phyloP scores from a whole-genome alignment of 1,140 invertebrate genomes.

The Aphaenogaster ashmeadi region DNA sequence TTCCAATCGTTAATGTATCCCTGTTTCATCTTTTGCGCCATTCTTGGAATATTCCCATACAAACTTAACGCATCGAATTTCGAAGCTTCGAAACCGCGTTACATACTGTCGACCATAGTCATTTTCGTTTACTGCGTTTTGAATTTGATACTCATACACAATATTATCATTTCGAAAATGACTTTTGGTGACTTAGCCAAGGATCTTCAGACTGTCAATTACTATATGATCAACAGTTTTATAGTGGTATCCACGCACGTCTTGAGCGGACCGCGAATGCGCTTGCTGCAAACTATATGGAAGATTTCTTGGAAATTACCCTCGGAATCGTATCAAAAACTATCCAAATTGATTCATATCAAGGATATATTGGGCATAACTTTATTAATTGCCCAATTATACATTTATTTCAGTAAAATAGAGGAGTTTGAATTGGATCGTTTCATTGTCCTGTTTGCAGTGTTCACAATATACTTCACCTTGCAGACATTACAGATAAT shows the following conservation, averaged over 20 bases:
- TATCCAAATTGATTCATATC: conserved; percentile 7
- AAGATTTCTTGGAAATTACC: neutral
- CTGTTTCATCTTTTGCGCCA: neutral
- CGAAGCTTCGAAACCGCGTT: neutral
- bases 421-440: neutral
- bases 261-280: too few relatives aligned
- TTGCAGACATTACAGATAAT: conserved; percentile 75
- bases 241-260: too few relatives aligned
- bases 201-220: too few relatives aligned
- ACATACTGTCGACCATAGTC: neutral
- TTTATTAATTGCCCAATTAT: neutral
- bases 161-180: too few relatives aligned
- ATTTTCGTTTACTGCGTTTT: too few relatives aligned
- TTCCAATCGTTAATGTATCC: neutral
- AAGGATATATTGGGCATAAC: neutral
- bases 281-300: too few relatives aligned
- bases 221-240: too few relatives aligned
- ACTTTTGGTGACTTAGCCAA: too few relatives aligned
- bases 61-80: neutral
- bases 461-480: conserved; percentile 64
- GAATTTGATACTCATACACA: too few relatives aligned
- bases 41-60: neutral
- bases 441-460: neutral
- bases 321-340: neutral
- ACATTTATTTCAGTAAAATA: neutral